Conservation (phyloP, 1,140 invertebrate species). For the Leptinotarsa texana region DNA sequence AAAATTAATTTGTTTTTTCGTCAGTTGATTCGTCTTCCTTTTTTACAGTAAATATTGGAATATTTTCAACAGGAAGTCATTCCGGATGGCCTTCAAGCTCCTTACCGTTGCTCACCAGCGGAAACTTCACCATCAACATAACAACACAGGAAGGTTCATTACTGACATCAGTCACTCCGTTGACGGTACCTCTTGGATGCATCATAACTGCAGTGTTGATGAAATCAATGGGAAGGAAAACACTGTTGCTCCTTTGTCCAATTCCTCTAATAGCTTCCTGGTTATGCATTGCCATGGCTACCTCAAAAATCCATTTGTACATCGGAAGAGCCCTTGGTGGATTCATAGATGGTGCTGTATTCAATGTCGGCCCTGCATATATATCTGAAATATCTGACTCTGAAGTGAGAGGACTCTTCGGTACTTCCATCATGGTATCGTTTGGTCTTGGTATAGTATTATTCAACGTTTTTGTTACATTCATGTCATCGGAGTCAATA, state of each 20-base stretch:
- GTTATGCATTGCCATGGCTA: too few relatives aligned
- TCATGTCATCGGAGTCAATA: conserved; percentile 13
- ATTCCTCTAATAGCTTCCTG: conserved; percentile 15
- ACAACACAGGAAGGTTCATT: conserved; percentile 24
- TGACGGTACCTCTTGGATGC: conserved; percentile 6
- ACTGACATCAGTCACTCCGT: conserved; percentile 16
- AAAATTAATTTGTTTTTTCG: too few relatives aligned
- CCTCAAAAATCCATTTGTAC: too few relatives aligned
- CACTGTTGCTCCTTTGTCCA: background rate
- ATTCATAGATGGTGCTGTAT: too few relatives aligned
- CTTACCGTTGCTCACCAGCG: conserved; percentile 16
- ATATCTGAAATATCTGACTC: too few relatives aligned
- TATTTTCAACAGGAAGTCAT: conserved; percentile 4
- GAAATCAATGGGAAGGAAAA: conserved; percentile 23
- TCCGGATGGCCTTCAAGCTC: conserved; percentile 29
- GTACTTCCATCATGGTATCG: conserved; percentile 11
- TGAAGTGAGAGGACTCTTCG: too few relatives aligned
- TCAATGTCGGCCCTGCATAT: too few relatives aligned
- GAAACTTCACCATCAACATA: background rate
- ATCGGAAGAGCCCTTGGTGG: too few relatives aligned
- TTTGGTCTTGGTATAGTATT: conserved; percentile 29
- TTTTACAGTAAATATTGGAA: conserved; percentile 21
- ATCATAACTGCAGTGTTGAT: conserved; percentile 1
- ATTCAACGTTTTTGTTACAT: conserved; percentile 25
- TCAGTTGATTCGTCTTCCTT: too few relatives aligned